Evolutionary conservation across 1,140 invertebrate genomes (phyloP).

Genomic region (Drosophila azteca): DNA sequence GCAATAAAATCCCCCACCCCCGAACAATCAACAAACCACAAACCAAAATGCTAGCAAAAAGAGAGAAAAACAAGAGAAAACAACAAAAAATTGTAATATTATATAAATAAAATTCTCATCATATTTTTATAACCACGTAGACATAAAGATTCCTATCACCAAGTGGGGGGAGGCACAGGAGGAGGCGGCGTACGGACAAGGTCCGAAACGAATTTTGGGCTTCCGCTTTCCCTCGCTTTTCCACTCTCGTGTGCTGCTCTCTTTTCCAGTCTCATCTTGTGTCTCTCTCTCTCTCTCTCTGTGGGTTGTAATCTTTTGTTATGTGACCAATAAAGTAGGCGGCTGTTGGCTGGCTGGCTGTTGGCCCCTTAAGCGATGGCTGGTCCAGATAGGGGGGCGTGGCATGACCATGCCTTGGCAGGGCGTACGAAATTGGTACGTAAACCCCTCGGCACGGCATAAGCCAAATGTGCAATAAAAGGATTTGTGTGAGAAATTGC

Average conservation of each 20-base stretch:
- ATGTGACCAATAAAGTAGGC: slow-evolving; percentile 80
- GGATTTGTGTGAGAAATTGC: slow-evolving; percentile 80
- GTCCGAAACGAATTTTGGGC: slow-evolving; percentile 54
- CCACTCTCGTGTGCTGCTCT: slow-evolving; percentile 8
- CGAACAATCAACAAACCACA: slow-evolving; percentile 43
- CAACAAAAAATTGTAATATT: slow-evolving; percentile 38
- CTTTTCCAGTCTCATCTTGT: background rate
- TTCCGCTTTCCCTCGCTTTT: slow-evolving; percentile 10
- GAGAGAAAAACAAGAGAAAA: slow-evolving; percentile 28
- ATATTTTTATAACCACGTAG: slow-evolving; percentile 77
- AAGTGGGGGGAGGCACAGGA: slow-evolving; percentile 9
- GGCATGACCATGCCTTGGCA: background rate
- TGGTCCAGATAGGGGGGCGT: slow-evolving; percentile 37
- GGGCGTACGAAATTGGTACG: slow-evolving; percentile 64
- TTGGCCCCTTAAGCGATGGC: slow-evolving; percentile 40
- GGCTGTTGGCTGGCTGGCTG: slow-evolving; percentile 51
- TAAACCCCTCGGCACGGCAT: slow-evolving; percentile 52
- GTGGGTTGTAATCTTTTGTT: slow-evolving; percentile 73
- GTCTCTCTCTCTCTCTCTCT: background rate
- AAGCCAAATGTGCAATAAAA: slow-evolving; percentile 81
- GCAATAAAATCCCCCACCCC: slow-evolving; percentile 34
- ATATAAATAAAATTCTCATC: slow-evolving; percentile 71
- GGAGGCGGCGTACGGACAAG: slow-evolving; percentile 2
- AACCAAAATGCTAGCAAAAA: slow-evolving; percentile 22
- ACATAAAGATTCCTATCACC: slow-evolving; percentile 70